These are phyloP conservation scores for Clupea harengus DNA, from an alignment of 2,113 vertebrate genomes.

Conservation along the genomic window DNA sequence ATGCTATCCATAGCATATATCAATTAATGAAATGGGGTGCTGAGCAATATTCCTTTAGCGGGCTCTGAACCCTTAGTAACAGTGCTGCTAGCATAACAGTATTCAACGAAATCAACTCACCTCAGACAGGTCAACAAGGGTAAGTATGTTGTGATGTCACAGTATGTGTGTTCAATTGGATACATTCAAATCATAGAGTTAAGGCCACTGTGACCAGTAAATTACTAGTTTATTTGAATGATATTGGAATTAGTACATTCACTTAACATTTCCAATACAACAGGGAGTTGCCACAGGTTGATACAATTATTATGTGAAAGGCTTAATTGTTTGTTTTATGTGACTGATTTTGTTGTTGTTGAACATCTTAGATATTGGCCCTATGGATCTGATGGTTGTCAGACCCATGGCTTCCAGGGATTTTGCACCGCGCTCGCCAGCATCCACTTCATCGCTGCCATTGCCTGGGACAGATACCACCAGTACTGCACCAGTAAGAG, in stretches of 20 bases:
- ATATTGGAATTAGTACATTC: not conserved
- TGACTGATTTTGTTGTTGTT: not conserved
- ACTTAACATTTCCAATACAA: not conserved
- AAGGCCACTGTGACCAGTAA: not conserved
- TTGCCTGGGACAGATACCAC: conserved; percentile 93
- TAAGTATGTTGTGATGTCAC: not conserved
- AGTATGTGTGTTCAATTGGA: not conserved
- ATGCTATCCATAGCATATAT: too few relatives aligned
- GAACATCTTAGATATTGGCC: conserved; percentile 83
- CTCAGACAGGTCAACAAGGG: not conserved
- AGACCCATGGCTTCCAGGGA: conserved; percentile 93
- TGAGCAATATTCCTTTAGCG: too few relatives aligned
- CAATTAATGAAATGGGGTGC: not conserved
- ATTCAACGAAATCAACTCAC: not conserved
- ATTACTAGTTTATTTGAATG: not conserved
- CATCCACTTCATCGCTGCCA: conserved; percentile 83
- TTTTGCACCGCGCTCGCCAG: conserved; percentile 85
- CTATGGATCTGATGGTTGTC: conserved; percentile 87
- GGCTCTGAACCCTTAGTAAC: too few relatives aligned
- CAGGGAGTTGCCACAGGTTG: not conserved
- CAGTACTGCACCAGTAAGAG: conserved; percentile 88
- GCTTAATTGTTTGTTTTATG: not conserved
- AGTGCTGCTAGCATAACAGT: not conserved
- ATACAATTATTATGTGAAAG: not conserved
- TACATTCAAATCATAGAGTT: not conserved